These are phyloP conservation scores for Halcyon chelicuti DNA, from an alignment of 2,797 vertebrate genomes.

Conservation along the genomic window DNA sequence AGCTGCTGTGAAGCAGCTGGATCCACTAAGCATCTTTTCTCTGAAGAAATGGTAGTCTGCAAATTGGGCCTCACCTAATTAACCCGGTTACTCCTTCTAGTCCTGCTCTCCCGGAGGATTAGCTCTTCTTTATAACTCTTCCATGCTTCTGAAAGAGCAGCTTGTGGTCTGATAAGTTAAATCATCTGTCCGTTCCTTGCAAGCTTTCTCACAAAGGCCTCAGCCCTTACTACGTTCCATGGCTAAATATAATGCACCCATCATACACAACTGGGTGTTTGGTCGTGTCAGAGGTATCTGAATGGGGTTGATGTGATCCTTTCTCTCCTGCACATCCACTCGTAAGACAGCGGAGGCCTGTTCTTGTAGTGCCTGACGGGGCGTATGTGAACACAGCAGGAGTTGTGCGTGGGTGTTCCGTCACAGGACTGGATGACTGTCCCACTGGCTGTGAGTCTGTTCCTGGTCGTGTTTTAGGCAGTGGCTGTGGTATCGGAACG, in stretches of 20 bases:
- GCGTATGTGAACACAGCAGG: neutral
- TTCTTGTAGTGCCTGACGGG: neutral
- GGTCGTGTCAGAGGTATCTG: neutral
- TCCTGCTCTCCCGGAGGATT: neutral
- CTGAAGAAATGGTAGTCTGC: neutral
- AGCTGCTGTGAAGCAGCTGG: neutral
- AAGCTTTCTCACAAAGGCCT: neutral
- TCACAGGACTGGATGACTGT: neutral
- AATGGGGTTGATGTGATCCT: neutral
- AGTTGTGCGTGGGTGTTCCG: rapidly evolving
- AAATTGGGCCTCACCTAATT: neutral
- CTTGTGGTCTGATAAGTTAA: neutral
- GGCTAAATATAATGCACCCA: neutral
- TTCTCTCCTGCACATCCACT: neutral
- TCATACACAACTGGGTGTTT: rapidly evolving
- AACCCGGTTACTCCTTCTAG: neutral
- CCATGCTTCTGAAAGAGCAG: neutral
- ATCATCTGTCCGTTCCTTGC: neutral
- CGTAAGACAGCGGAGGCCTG: rapidly evolving
- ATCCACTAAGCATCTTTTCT: neutral
- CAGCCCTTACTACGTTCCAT: neutral
- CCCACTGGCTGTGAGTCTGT: neutral
- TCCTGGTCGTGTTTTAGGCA: neutral
- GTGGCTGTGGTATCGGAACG: neutral
- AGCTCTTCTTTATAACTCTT: neutral